phyloP scores from a whole-genome alignment of 2,888 invertebrate genomes.

The Chaetoderma sp. region DNA sequence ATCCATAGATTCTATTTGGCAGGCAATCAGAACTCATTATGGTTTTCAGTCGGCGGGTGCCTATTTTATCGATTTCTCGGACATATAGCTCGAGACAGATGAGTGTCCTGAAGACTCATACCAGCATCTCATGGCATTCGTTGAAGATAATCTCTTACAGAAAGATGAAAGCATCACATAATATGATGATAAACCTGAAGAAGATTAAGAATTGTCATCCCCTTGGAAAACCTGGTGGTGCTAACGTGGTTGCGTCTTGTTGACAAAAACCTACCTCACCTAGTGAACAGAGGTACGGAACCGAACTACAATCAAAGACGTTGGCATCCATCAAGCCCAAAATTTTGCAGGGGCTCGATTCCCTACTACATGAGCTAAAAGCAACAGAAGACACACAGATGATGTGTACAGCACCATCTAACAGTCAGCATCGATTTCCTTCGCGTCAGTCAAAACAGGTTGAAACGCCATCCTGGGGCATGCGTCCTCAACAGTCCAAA shows the following conservation, averaged over 20 bases:
- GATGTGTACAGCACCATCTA: slow-evolving; percentile 5
- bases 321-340: slow-evolving; percentile 7
- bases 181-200: not conserved
- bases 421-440: not conserved
- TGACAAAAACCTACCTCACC: not conserved
- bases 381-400: slow-evolving; percentile 10
- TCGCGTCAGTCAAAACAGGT: not conserved
- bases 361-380: slow-evolving; percentile 6
- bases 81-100: slow-evolving; percentile 3
- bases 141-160: slow-evolving; percentile 7
- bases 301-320: not conserved
- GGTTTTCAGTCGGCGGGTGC: slow-evolving; percentile 19
- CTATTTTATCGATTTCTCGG: slow-evolving; percentile 9
- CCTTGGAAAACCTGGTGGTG: slow-evolving; percentile 7
- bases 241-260: slow-evolving; percentile 3
- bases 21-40: slow-evolving; percentile 17
- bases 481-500: too few relatives aligned
- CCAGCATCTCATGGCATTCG: slow-evolving; percentile 5
- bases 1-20: slow-evolving; percentile 23
- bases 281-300: slow-evolving; percentile 7
- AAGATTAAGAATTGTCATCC: slow-evolving; percentile 17
- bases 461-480: too few relatives aligned
- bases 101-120: slow-evolving; percentile 15
- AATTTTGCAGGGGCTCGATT: slow-evolving; percentile 1
- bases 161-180: slow-evolving; percentile 9